These are phyloP conservation scores for Lithophane leautieri DNA, from an alignment of 2,888 invertebrate genomes.

Conservation along the genomic window DNA sequence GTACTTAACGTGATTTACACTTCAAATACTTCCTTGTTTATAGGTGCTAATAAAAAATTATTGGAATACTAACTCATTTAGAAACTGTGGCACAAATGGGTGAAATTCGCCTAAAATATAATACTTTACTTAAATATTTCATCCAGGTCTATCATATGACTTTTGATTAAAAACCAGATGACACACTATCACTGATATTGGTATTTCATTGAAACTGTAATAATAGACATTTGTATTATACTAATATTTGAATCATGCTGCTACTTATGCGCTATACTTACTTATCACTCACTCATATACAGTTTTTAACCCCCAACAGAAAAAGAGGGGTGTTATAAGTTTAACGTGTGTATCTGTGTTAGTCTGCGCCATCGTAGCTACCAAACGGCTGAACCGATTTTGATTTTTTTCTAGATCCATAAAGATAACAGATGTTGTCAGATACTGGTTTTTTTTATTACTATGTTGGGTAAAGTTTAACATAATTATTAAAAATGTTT, in stretches of 20 bases:
- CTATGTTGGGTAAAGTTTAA: too few relatives aligned
- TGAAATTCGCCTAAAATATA: not conserved
- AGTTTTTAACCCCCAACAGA: too few relatives aligned
- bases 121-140: not conserved
- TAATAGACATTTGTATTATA: not conserved
- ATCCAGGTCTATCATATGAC: not conserved
- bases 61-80: not conserved
- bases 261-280: too few relatives aligned
- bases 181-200: not conserved
- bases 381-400: too few relatives aligned
- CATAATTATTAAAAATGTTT: not conserved
- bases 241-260: too few relatives aligned
- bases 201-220: not conserved
- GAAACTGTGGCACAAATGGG: not conserved
- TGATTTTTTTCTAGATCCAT: too few relatives aligned
- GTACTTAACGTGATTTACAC: conserved; percentile 10
- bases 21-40: conserved; percentile 11
- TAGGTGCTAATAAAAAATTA: conserved; percentile 17
- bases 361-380: too few relatives aligned
- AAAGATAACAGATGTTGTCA: too few relatives aligned
- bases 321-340: too few relatives aligned
- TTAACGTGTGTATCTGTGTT: too few relatives aligned
- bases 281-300: too few relatives aligned
- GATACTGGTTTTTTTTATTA: too few relatives aligned
- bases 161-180: conserved; percentile 34